phyloP scores from a whole-genome alignment of 2,113 vertebrate genomes.

The Hirundichthys speculiger region DNA sequence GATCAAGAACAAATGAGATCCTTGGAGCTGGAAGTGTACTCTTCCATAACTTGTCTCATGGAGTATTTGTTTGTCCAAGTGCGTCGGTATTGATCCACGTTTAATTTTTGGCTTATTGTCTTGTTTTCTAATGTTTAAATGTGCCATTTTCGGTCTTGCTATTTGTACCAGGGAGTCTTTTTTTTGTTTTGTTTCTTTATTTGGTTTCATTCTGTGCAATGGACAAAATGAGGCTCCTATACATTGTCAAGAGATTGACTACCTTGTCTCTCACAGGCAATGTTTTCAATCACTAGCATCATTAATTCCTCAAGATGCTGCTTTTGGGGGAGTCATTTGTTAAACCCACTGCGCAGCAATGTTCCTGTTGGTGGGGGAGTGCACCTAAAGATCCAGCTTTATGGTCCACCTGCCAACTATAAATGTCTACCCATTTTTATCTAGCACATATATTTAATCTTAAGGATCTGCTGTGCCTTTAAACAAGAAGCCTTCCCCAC shows the following conservation, averaged over 20 bases:
- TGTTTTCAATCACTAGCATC: constrained; percentile 3
- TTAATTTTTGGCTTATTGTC: constrained; percentile 6
- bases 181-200: constrained; percentile 2
- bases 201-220: not conserved
- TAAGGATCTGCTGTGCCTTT: constrained; percentile 35
- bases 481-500: constrained; percentile 27
- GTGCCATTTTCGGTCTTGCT: constrained; percentile 10
- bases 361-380: constrained; percentile 32
- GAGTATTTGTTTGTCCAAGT: constrained; percentile 30
- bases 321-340: constrained; percentile 56
- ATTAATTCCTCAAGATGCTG: constrained; percentile 55
- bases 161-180: constrained; percentile 3
- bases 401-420: constrained; percentile 56
- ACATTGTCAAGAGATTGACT: constrained; percentile 29
- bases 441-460: constrained; percentile 54
- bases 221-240: constrained; percentile 40
- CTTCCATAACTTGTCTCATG: constrained; percentile 36
- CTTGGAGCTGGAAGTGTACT: constrained; percentile 58
- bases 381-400: constrained; percentile 43
- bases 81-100: constrained; percentile 16
- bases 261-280: constrained; percentile 32
- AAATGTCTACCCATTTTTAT: constrained; percentile 59
- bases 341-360: constrained; percentile 50
- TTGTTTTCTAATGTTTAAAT: constrained; percentile 18
- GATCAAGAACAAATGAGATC: constrained; percentile 69